Base-by-base conservation (phyloP, 2,797 vertebrate genomes). In the Takifugu rubripes region DNA sequence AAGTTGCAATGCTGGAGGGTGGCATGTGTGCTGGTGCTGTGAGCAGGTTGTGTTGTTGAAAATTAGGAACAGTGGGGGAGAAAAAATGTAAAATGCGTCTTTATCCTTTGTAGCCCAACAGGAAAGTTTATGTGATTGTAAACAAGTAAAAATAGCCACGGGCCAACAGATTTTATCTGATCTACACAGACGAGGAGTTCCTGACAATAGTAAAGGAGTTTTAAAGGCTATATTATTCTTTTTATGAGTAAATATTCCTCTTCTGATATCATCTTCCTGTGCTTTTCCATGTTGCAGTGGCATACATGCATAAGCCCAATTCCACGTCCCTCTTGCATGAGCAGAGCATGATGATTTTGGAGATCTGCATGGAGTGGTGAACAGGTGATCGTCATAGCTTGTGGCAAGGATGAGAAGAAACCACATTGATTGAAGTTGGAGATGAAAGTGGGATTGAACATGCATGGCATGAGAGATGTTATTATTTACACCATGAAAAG, bases 401-500 rank as follows among this genome's bases (percentile, higher is more conserved):
- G 54, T 71, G 64, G 33, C 15, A 47, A 5, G 12, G 52, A 40
- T 64, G 54, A 57, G 53, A 48, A 54, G 59, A 74, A 69, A 48
- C 21, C 31, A 16, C 56, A 66, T 52, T 54, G 54, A 65, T 56
- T 52, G 49, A 71, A 79, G 63, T 56, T 6, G 4, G 25, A 16
- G 43, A 64, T 66, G 56, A 65, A 52, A 27, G 45, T 25, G 31
- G 53, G 25, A 61, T 36, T 42, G 21, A 65, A 31, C 45, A 54
- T 49, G 16, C 61, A 52, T 49, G 44, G n/a, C 1, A 54, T 59
- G 65, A 50, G 50, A 54, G 58, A 72, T 65, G 17, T 58, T 59
- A 25, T 54, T 24, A 59, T 79, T 70, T 75, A 47, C 54, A 68
- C 72, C 67, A 76, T 75, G 46, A 64, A 74, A 70, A 58, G 33